Evolutionary conservation across 1,140 invertebrate species (phyloP).

Genomic region (Drosophila mojavensis): DNA sequence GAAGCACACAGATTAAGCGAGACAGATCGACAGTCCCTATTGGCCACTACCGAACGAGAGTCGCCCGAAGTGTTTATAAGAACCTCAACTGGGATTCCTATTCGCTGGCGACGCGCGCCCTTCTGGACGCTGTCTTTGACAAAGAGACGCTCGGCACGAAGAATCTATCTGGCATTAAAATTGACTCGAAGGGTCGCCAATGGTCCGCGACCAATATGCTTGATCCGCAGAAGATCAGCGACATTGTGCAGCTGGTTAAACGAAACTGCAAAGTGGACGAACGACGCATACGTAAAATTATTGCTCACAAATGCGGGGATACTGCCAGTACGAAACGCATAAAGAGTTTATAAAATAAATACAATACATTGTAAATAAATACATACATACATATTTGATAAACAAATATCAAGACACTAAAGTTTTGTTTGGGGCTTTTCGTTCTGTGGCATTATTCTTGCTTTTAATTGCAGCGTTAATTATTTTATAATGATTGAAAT

Average conservation of each 20-base stretch:
- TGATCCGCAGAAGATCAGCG: constrained; percentile 20
- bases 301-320: constrained; percentile 10
- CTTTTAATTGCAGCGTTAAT: constrained; percentile 61
- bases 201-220: not conserved
- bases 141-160: constrained; percentile 19
- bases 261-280: constrained; percentile 1
- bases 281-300: not conserved
- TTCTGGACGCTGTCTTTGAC: constrained; percentile 26
- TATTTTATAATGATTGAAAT: constrained; percentile 35
- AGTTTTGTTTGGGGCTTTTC: not conserved
- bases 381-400: not conserved
- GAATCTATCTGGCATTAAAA: constrained; percentile 2
- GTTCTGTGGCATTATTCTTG: constrained; percentile 1
- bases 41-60: constrained; percentile 10
- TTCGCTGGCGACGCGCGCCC: constrained; percentile 11
- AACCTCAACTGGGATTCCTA: constrained; percentile 17
- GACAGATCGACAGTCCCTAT: not conserved
- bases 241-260: constrained; percentile 10
- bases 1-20: not conserved
- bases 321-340: constrained; percentile 1
- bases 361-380: too few species aligned
- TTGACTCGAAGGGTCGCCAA: not conserved
- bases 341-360: not conserved
- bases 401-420: not conserved
- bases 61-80: not conserved